These are phyloP conservation scores for Ridgeia piscesae DNA, from an alignment of 1,140 invertebrate genomes.

Conservation along the genomic window DNA sequence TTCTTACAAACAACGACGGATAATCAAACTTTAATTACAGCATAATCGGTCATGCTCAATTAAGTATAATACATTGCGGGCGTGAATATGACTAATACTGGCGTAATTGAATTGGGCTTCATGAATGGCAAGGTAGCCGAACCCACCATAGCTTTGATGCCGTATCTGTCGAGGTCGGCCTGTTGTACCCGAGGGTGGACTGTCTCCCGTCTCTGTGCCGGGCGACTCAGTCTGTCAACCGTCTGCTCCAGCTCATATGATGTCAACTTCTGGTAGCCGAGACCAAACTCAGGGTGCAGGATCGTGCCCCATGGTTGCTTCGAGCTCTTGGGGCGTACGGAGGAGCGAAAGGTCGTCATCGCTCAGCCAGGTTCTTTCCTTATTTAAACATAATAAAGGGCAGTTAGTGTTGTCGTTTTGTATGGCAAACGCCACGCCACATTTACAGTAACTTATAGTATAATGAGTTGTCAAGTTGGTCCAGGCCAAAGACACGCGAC, in stretches of 20 bases:
- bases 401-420: no score
- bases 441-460: no score
- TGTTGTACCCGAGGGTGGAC: background rate
- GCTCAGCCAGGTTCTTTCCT: background rate
- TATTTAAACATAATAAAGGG: no score
- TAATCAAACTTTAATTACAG: no score
- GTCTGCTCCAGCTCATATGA: conserved; percentile 46
- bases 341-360: conserved; percentile 36
- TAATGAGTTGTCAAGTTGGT: no score
- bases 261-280: conserved; percentile 55
- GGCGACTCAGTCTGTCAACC: background rate
- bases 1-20: no score
- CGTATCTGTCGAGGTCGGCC: background rate
- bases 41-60: no score
- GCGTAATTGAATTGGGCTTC: background rate
- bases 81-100: no score
- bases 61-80: no score
- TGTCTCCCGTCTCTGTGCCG: background rate
- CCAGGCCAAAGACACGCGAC: no score
- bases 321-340: conserved; percentile 42
- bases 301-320: conserved; percentile 56
- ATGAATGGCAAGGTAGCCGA: no score
- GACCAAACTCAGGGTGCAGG: conserved; percentile 50
- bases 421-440: no score
- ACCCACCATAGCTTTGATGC: conserved; percentile 3